Base-by-base conservation (phyloP, 2,113 vertebrate species). In the Heterotis niloticus region DNA sequence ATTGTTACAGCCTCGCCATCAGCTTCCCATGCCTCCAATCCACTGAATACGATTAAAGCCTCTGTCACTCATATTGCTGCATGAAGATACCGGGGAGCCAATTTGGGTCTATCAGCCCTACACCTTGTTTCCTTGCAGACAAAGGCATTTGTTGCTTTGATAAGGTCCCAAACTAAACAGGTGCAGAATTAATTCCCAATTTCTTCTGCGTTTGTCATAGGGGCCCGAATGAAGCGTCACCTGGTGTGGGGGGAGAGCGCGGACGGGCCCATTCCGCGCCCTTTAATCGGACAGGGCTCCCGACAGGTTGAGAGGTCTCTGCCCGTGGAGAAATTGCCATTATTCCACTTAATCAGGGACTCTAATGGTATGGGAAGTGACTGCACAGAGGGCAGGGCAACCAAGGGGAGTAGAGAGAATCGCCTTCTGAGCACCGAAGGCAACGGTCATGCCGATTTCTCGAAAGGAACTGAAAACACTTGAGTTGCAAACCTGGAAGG, bases 141-240 rank as follows among this genome's bases (percentile, higher is more conserved):
- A 93, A 93, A 89, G 79, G 85, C 83, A 80, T 88, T 89, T 90
- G 89, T 92, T 88, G 89, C 85, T 88, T 90, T 91, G 90, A 93
- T 93, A 92, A 90, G 88, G 91, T 83, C 87, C 64, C 28, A 20
- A 77, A 84, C 89, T 91, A 92, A 92, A 88, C 83, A 90, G 87
- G 81, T 86, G 91, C 87, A 82, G 93, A 93, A 94, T 93, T 84
- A 90, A 94, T 93, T 93, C 86, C 83, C 92, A 90, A 95, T 93
- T 92, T 91, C 86, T 89, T 85, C 91, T 90, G 87, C 91, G 90
- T 92, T 89, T 91, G 84, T 90, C 84, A 86, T 90, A 83, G 92
- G 91, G 89, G 87, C 91, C 85, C 89, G 91, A 93, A 91, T 92
- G 86, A 94, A 90, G 92, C 93, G 93, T 90, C 93, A 93, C 88